Base-by-base conservation (phyloP, 2,113 vertebrate genomes). In the Monarcha castaneiventris region DNA sequence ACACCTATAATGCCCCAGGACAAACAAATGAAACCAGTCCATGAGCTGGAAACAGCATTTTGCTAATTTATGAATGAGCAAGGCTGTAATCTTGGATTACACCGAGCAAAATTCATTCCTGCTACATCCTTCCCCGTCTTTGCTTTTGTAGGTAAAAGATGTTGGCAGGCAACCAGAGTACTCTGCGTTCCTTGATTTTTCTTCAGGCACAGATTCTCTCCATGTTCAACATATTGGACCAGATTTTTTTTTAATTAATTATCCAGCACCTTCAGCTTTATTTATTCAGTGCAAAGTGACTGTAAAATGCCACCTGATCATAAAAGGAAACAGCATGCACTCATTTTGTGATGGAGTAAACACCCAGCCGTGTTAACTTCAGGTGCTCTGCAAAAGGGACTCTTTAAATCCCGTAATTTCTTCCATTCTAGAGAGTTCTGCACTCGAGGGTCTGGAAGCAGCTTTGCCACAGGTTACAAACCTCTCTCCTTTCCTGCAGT, bases 241-340 rank as follows among this genome's bases (percentile, higher is more conserved):
- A 78, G 67, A 52, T 79, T 91, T 84, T 83, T 77, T 79, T n/a
- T 52, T 52, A 86, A 92, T 95, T 97, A 96, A 93, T 96, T 87
- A 96, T 48, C 89, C 77, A 95, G 80, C 92, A 93, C 86, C 96
- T 96, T 89, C 86, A 75, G 61, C 73, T 78, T 96, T 94, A 93
- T 93, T 97, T 94, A 94, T 86, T 92, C 93, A 96, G 93, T 82
- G 88, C 86, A 86, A 96, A 94, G 69, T 81, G 93, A 86, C 94
- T 96, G 90, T 89, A 96, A 95, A 95, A 81, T 16, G 44, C 88
- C 62, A 90, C 44, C 72, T 11, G 10, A 94, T 75, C 52, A 48
- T 71, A 25, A 93, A 89, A 94, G 75, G 54, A 37, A 94, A 44
- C 54, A 66, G 64, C 9, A 0, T 48, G 69, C 29, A 8, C 64